Evolutionary conservation across 2,113 vertebrate genomes (phyloP).

Genomic region (Strix aluco): DNA sequence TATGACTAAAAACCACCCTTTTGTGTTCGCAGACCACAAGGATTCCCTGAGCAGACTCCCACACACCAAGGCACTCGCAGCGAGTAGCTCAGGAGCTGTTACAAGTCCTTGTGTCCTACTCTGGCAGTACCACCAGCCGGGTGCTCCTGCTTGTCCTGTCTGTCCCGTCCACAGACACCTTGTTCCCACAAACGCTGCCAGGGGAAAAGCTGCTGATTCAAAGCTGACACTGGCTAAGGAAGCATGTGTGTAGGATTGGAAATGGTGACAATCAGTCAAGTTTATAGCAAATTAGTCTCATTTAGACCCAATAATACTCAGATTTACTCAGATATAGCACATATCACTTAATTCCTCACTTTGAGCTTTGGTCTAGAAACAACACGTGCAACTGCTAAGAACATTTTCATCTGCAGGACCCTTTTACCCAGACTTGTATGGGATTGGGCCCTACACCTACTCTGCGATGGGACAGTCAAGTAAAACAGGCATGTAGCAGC

Average conservation of each 20-base stretch:
- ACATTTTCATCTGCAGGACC: neutral
- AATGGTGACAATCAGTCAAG: accelerated
- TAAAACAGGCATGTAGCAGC: neutral
- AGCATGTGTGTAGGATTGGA: neutral
- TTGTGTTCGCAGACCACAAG: neutral
- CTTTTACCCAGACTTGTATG: accelerated
- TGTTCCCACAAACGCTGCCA: neutral
- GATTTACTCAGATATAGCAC: neutral
- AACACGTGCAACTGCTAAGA: neutral
- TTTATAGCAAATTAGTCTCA: neutral
- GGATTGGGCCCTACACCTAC: accelerated
- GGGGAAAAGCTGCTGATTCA: neutral
- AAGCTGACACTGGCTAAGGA: neutral
- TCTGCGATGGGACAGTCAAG: neutral
- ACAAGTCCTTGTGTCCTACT: neutral
- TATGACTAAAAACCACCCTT: accelerated
- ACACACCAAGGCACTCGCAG: accelerated
- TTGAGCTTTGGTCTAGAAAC: neutral
- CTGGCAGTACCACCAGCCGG: neutral
- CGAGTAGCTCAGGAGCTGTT: neutral
- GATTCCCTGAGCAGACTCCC: neutral
- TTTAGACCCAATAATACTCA: neutral
- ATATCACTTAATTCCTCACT: neutral
- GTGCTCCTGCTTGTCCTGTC: neutral
- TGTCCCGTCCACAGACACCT: neutral